phyloP scores from a whole-genome alignment of 2,113 vertebrate genomes.

The Ceyx melanurus region DNA sequence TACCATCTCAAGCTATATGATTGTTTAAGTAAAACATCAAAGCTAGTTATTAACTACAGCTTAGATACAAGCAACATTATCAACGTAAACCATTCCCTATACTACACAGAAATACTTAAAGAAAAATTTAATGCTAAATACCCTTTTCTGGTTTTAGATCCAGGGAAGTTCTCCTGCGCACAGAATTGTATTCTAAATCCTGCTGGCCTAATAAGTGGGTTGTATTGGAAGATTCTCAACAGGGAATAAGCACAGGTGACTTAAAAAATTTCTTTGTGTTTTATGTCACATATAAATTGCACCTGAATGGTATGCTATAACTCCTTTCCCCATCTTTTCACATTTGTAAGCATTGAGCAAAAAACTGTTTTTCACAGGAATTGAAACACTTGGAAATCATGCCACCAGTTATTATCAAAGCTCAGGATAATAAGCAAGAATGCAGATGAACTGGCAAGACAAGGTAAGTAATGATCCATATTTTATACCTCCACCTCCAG shows the following conservation, averaged over 20 bases:
- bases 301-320: not conserved
- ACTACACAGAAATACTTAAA: not conserved
- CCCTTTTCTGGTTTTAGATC: not conserved
- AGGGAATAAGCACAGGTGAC: not conserved
- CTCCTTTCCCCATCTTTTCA: not conserved
- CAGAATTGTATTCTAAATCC: rapidly evolving
- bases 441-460: not conserved
- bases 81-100: not conserved
- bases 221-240: not conserved
- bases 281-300: not conserved
- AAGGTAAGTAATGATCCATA: not conserved
- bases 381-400: not conserved
- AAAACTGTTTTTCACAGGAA: not conserved
- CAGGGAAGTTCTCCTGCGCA: not conserved
- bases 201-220: not conserved
- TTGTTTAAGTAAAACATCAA: not conserved
- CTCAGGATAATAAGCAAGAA: not conserved
- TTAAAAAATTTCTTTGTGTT: not conserved
- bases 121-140: not conserved
- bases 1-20: not conserved
- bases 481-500: not conserved
- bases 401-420: not conserved
- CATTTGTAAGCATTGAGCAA: not conserved
- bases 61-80: not conserved
- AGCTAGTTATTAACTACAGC: not conserved